These are phyloP conservation scores for Drosophila kohkoa DNA, from an alignment of 1,140 invertebrate genomes.

Conservation along the genomic window DNA sequence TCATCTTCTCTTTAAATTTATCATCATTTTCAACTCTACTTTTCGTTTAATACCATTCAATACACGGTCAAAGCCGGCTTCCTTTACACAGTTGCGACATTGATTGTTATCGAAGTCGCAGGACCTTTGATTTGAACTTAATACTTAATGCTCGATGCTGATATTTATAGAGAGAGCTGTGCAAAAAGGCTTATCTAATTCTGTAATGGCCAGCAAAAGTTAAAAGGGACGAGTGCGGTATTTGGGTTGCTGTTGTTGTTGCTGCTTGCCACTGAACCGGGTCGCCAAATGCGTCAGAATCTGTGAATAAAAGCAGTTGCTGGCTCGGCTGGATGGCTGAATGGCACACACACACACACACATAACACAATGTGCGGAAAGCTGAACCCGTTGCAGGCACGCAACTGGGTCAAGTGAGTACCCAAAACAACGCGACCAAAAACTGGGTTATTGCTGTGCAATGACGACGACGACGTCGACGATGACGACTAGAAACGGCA, in stretches of 20 bases:
- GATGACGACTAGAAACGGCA: conserved; percentile 29
- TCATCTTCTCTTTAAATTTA: background rate
- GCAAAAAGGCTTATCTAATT: conserved; percentile 7
- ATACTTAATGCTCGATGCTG: background rate
- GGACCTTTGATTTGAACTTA: background rate
- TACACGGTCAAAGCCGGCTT: background rate
- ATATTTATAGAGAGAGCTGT: conserved; percentile 3
- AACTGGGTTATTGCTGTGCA: conserved; percentile 68
- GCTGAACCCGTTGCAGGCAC: conserved; percentile 40
- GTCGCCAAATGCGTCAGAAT: conserved; percentile 74
- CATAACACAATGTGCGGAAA: conserved; percentile 35
- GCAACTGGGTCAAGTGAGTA: conserved; percentile 66
- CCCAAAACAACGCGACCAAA: conserved; percentile 60
- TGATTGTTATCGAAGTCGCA: background rate
- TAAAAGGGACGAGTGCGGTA: conserved; percentile 8
- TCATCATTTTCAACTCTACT: background rate
- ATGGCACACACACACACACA: no score
- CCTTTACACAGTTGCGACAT: background rate
- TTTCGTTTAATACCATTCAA: background rate
- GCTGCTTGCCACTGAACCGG: conserved; percentile 30
- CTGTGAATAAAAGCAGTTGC: conserved; percentile 46
- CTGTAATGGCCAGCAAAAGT: background rate
- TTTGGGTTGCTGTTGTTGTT: conserved; percentile 34
- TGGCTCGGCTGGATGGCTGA: conserved; percentile 7
- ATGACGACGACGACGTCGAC: conserved; percentile 30